Percentiles rank a stretch among this genome's conserved stretches.
Conservation (phyloP, 2,113 vertebrate species). For the Myotis yumanensis region DNA sequence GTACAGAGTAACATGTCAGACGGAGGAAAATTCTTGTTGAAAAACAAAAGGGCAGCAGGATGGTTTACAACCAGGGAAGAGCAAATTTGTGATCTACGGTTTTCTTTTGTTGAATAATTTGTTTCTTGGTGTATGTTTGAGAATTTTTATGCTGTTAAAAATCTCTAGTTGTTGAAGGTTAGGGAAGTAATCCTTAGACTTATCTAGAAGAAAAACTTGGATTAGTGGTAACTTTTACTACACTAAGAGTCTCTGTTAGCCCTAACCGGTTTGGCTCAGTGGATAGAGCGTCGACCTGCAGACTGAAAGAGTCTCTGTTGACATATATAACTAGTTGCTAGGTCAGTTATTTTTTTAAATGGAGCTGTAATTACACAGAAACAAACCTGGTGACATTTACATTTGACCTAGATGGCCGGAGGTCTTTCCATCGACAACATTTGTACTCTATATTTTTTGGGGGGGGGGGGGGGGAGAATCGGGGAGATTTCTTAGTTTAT, state of each 20-base stretch:
- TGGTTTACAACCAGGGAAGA: not conserved
- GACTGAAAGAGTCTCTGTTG: not conserved
- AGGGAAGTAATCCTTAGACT: conserved; percentile 4
- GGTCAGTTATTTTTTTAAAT: not conserved
- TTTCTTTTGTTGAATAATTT: not conserved
- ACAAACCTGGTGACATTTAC: not conserved
- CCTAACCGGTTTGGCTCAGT: too few relatives aligned
- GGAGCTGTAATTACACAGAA: conserved; percentile 20
- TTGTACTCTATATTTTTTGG: not conserved
- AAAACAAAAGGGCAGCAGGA: not conserved
- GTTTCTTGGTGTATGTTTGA: not conserved
- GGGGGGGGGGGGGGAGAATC: too few relatives aligned
- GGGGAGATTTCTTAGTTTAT: not conserved
- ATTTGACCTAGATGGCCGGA: not conserved
- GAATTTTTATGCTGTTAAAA: conserved; percentile 22
- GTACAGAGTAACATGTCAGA: not conserved
- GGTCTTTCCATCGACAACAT: not conserved
- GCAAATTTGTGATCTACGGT: not conserved
- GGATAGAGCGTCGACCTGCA: too few relatives aligned
- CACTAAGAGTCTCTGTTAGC: not conserved
- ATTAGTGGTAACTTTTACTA: not conserved
- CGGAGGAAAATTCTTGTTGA: conserved; percentile 7
- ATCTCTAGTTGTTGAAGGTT: not conserved
- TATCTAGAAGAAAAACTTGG: conserved; percentile 41
- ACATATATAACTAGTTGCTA: not conserved